Base-by-base conservation (phyloP, 2,113 vertebrate genomes). In the Hepsetus odoe region DNA sequence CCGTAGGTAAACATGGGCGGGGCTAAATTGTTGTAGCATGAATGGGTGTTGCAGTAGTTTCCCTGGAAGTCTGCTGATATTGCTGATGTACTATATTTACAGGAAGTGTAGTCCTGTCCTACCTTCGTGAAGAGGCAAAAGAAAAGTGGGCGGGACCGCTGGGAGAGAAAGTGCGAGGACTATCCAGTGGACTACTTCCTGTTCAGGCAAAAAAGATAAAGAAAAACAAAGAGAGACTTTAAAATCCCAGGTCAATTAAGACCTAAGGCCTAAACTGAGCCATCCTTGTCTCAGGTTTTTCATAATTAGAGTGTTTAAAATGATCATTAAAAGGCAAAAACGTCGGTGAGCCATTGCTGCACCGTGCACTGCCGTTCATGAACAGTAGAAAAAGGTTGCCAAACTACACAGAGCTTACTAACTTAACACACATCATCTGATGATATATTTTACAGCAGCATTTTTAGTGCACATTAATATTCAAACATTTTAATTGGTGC, bases 91-190 rank as follows among this genome's bases (percentile, higher is more conserved):
- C 35, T 5, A 38, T n/a, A 40, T 1, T 1, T 18, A 53, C 24
- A 53, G 3, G 5, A 20, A 42, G 61, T 46, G 71, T 32, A 16
- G 13, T 65, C 51, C 74, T 74, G 58, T 59, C 75, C 72, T 87
- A 97, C 96, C 96, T 95, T 92, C 96, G 93, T 76, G 96, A 96
- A 5, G 96, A 96, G n/a, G 95, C 95, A 22, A 98, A 98, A 30
- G 95, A 98, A 84, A 98, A 98, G 86, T 98, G 96, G 76, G 96
- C 95, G 0, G 95, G 95, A 44, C 94, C 93, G 7, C 93, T 96
- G 62, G 96, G 96, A 32, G 96, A 98, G 89, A 97, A 98, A 87
- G 95, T 98, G 55, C 96, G 92, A 6, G 96, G 96, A 49, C 96
- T 98, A 89, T 97, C 96, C 91, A 97, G 85, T 8, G 96, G 96